Conservation (phyloP, 2,113 vertebrate genomes). For the Narcine bancroftii region DNA sequence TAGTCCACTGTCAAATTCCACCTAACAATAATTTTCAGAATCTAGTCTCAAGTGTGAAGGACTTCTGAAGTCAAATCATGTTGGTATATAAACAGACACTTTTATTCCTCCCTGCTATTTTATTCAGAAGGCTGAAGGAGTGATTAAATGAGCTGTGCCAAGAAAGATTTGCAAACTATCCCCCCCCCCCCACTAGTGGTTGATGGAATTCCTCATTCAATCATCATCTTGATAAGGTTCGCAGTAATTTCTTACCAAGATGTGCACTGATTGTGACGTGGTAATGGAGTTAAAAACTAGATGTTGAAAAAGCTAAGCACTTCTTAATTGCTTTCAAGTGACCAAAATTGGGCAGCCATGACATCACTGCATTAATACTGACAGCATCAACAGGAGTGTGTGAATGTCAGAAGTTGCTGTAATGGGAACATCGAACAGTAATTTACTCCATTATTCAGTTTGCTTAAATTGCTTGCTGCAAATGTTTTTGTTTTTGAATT, state of each 20-base stretch:
- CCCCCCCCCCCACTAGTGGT: not conserved
- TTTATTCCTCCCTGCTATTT: not conserved
- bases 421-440: no score
- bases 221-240: not conserved
- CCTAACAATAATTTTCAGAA: not conserved
- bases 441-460: no score
- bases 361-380: not conserved
- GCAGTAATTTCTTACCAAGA: not conserved
- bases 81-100: not conserved
- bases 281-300: not conserved
- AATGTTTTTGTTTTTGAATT: not conserved
- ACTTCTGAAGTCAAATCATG: conserved; percentile 14
- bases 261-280: not conserved
- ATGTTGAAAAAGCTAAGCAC: not conserved
- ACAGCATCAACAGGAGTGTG: not conserved
- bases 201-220: conserved; percentile 6
- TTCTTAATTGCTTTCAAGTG: not conserved
- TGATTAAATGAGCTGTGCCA: conserved; percentile 22
- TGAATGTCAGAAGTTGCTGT: not conserved
- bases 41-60: conserved; percentile 19
- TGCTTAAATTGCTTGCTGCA: not conserved
- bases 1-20: not conserved
- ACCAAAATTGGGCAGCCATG: not conserved
- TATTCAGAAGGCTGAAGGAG: not conserved
- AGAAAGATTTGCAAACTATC: conserved; percentile 11